These are phyloP conservation scores for Axis porcinus DNA, from an alignment of 2,113 vertebrate species.

Conservation along the genomic window DNA sequence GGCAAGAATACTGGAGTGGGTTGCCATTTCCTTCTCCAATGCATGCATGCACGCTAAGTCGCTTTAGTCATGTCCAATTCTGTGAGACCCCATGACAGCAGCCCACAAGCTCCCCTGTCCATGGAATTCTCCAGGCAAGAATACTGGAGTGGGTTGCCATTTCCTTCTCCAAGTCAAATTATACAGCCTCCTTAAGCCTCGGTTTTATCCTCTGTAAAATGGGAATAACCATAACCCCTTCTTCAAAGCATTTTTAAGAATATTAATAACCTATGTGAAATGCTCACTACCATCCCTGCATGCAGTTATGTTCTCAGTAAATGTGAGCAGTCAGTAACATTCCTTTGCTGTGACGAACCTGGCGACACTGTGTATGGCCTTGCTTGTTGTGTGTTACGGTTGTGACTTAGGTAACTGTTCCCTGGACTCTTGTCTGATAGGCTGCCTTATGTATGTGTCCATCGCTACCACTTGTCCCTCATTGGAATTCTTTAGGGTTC, in stretches of 20 bases:
- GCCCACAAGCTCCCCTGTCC: no score
- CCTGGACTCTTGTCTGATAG: neutral
- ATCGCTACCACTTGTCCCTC: neutral
- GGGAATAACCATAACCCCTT: neutral
- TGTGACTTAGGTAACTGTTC: neutral
- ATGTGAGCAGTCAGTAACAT: neutral
- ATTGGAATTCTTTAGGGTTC: neutral
- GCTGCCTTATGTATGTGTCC: neutral
- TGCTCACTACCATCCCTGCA: neutral
- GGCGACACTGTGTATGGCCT: neutral
- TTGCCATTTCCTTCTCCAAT: no score
- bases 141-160: no score
- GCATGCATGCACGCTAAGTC: no score
- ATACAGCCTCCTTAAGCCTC: neutral
- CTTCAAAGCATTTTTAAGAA: neutral
- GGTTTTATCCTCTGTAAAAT: neutral
- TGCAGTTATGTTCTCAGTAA: neutral
- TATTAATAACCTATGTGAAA: neutral
- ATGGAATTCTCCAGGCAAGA: no score
- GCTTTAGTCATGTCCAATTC: no score
- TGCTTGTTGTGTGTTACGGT: neutral
- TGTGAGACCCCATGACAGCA: no score
- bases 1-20: no score
- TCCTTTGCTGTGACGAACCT: neutral
- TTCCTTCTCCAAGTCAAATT: neutral